These are phyloP conservation scores for Tuberolachnus salignus DNA, from an alignment of 2,888 invertebrate genomes.

Conservation along the genomic window DNA sequence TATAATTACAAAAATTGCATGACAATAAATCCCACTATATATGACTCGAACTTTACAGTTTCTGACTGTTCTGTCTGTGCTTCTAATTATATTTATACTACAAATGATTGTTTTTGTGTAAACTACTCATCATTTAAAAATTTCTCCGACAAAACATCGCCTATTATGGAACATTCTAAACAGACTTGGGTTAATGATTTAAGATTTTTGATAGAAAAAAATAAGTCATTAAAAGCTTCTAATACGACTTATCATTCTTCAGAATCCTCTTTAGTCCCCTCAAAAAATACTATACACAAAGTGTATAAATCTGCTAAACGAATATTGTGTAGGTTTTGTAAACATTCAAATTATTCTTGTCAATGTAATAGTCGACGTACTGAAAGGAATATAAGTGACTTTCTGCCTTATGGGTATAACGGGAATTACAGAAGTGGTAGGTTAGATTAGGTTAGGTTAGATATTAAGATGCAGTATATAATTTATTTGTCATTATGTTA, in stretches of 20 bases:
- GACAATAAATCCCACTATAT: neutral
- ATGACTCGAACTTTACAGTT: neutral
- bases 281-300: neutral
- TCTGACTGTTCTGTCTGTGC: neutral
- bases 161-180: neutral
- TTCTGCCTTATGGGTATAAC: neutral
- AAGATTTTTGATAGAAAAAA: slow-evolving; percentile 12
- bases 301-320: neutral
- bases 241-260: neutral
- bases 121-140: neutral
- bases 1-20: neutral
- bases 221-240: neutral
- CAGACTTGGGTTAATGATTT: slow-evolving; percentile 15
- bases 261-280: neutral
- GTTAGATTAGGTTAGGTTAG: too few species aligned
- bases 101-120: neutral
- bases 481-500: too few species aligned
- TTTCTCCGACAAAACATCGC: neutral
- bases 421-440: slow-evolving; percentile 1
- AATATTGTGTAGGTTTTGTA: too few species aligned
- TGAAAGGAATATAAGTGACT: neutral
- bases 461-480: too few species aligned
- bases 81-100: neutral
- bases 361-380: neutral
- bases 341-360: neutral